phyloP scores from a whole-genome alignment of 2,113 vertebrate genomes.

The Boulengeromyrus knoepffleri region DNA sequence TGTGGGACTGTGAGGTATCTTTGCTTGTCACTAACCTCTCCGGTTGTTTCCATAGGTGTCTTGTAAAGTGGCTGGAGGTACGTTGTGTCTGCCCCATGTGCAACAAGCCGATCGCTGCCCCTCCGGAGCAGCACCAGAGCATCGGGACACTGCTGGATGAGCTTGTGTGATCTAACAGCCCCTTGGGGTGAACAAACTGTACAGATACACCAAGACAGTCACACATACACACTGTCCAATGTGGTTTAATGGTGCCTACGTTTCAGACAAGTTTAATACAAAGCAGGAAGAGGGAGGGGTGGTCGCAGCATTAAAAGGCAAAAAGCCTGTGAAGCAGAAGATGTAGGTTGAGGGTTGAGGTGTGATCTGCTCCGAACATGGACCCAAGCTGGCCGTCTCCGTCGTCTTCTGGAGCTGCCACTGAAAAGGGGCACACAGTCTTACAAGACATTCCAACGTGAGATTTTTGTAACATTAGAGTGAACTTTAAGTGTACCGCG shows the following conservation, averaged over 20 bases:
- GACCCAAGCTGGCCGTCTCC: neutral
- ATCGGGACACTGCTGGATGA: conserved; percentile 57
- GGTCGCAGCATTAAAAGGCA: neutral
- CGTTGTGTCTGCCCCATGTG: conserved; percentile 66
- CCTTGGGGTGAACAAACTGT: neutral
- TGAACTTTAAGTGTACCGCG: neutral
- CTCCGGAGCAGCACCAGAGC: conserved; percentile 57
- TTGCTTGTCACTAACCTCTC: neutral
- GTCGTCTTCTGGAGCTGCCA: neutral
- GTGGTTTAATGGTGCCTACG: neutral
- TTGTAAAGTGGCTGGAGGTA: conserved; percentile 66
- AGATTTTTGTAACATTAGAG: neutral
- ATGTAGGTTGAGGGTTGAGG: neutral
- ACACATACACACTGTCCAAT: neutral
- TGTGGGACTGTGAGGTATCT: neutral
- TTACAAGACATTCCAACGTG: neutral
- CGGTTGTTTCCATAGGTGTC: conserved; percentile 44
- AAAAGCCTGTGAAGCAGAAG: neutral
- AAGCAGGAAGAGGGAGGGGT: neutral
- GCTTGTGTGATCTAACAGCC: conserved; percentile 44
- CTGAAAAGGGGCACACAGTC: neutral
- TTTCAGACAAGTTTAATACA: neutral
- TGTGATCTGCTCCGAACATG: neutral
- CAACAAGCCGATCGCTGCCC: conserved; percentile 57
- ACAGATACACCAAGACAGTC: neutral